Evolutionary conservation across 2,113 vertebrate species (phyloP), one percentile per base, ranked within the genome.

Genomic region (Cyprinodon tularosa): DNA sequence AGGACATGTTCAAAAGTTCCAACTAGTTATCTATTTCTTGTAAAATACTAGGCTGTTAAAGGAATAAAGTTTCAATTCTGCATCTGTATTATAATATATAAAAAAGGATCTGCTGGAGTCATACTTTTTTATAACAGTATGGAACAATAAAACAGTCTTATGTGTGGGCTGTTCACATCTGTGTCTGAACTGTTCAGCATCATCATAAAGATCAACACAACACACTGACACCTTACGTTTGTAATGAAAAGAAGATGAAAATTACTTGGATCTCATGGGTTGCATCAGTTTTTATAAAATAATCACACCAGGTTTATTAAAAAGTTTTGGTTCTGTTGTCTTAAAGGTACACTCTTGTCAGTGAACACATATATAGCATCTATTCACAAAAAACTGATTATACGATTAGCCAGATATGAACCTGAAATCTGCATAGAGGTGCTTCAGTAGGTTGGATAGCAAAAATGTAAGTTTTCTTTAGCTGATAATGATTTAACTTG

Each of bases 21-120:
- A 93, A 93, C 90, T 95, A 95, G 94, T 93, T 94, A 94, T 91
- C 92, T 90, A 91, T 94, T 94, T 94, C 93, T 94, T 95, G 94
- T 95, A 95, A 94, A 93, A 94, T 95, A 95, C 86, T 95, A 95
- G 94, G 92, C 92, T 94, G 94, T 95, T 95, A 90, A 94, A 95
- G 94, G 90, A 94, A 94, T 93, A 94, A 94, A 94, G 92, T 93
- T 95, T 95, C 90, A 94, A 94, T 90, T 95, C 93, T 94, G 93
- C 94, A 94, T 93, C 94, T 95, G 94, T 95, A 95, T 94, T 95
- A 94, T 95, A 95, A 94, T 94, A 94, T 94, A 95, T 94, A 86
- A 90, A 92, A 91, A 57, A 92, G 81, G 80, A 94, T 89, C 86
- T 92, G 84, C 86, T 90, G 86, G 91, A 94, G 91, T 95, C 91